A percentile compares a stretch with the other conserved stretches of the same genome.
Evolutionary conservation across 2,888 invertebrate species (phyloP).

Genomic region (Criorhina ranunculi): DNA sequence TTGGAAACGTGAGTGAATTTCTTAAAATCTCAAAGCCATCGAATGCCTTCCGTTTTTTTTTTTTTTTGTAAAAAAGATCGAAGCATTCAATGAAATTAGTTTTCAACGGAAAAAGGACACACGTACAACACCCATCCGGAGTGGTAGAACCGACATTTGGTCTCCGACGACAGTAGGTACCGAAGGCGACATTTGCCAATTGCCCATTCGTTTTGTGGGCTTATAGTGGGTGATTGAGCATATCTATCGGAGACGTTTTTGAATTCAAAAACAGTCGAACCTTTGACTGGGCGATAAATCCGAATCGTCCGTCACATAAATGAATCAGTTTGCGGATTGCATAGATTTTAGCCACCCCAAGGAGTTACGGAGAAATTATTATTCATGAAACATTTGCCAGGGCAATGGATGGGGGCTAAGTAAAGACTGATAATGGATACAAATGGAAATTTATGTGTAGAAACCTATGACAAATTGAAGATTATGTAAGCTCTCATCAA

Average conservation of each 20-base stretch:
- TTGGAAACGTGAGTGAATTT: conserved; percentile 49
- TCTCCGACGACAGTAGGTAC: too few species aligned
- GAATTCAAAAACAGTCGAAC: conserved; percentile 18
- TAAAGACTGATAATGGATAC: too few species aligned
- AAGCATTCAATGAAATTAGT: conserved; percentile 32
- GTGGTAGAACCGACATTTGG: not conserved
- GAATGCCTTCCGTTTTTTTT: not conserved
- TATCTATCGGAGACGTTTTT: not conserved
- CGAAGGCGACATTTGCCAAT: not conserved
- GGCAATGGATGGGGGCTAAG: not conserved
- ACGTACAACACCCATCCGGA: conserved; percentile 5
- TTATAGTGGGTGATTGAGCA: conserved; percentile 13
- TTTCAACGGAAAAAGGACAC: conserved; percentile 25
- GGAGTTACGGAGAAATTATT: conserved; percentile 8
- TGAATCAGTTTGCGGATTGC: conserved; percentile 24
- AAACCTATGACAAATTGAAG: not conserved
- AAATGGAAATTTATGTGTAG: not conserved
- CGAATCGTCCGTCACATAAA: conserved; percentile 22
- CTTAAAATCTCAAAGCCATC: conserved; percentile 32
- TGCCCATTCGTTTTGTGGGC: conserved; percentile 26
- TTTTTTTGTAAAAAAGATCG: not conserved
- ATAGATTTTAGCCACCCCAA: conserved; percentile 9
- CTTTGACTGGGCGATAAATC: not conserved
- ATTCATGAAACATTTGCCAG: conserved; percentile 30
- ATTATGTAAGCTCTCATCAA: not conserved